These are phyloP conservation scores for Trissolcus japonicus DNA, from an alignment of 2,888 invertebrate species.

Conservation along the genomic window DNA sequence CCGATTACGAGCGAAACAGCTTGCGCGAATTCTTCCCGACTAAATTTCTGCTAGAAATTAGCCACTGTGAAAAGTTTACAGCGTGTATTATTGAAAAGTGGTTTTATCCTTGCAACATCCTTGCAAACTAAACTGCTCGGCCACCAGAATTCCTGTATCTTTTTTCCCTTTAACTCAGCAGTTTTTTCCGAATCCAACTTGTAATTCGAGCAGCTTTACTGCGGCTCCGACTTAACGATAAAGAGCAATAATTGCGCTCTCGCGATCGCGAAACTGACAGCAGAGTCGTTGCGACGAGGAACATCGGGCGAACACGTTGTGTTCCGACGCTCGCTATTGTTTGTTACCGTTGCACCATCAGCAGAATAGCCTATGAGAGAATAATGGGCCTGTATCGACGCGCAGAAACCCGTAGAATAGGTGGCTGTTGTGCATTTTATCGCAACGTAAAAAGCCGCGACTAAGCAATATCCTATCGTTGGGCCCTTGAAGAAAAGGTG, in stretches of 20 bases:
- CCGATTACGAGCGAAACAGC: too few relatives aligned
- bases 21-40: too few relatives aligned
- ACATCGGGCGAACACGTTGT: constrained; percentile 61
- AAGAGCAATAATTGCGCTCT: constrained; percentile 57
- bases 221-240: constrained; percentile 45
- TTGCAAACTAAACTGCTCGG: constrained; percentile 13
- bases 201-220: constrained; percentile 66
- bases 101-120: constrained; percentile 26
- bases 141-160: background rate
- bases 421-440: constrained; percentile 67
- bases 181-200: constrained; percentile 48
- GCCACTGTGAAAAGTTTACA: constrained; percentile 17
- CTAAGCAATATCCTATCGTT: constrained; percentile 59
- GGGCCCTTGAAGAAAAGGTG: constrained; percentile 37
- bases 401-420: constrained; percentile 61
- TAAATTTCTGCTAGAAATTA: constrained; percentile 6
- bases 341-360: constrained; percentile 56
- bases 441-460: constrained; percentile 69
- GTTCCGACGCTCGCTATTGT: constrained; percentile 42
- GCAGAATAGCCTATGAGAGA: constrained; percentile 62
- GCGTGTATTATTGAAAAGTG: constrained; percentile 35
- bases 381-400: constrained; percentile 63
- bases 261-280: constrained; percentile 63
- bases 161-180: constrained; percentile 11
- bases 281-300: constrained; percentile 62